These are phyloP conservation scores for Ciconia maguari DNA, from an alignment of 2,113 vertebrate genomes.

Conservation along the genomic window DNA sequence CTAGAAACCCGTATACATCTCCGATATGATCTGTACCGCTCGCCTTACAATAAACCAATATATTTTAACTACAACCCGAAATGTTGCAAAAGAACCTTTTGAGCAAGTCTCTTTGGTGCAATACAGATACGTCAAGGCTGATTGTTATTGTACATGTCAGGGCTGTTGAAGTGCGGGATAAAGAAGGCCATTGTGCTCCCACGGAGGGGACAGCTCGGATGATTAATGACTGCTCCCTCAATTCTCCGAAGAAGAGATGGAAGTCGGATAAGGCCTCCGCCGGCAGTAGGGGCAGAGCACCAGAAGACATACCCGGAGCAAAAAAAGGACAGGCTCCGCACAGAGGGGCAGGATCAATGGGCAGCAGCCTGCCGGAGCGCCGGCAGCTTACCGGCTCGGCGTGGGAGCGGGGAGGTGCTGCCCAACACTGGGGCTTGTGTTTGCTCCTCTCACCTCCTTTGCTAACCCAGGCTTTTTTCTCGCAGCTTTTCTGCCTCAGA, in stretches of 20 bases:
- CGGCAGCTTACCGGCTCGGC: not conserved
- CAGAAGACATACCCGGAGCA: constrained; percentile 3
- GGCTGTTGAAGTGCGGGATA: constrained; percentile 64
- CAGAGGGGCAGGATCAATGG: constrained; percentile 21
- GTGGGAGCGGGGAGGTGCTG: not conserved
- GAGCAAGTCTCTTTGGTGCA: constrained; percentile 46
- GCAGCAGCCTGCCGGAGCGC: not conserved
- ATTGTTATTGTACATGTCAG: constrained; percentile 72
- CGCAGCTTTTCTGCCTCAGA: not conserved
- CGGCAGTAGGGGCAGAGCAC: constrained; percentile 18
- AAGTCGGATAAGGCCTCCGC: constrained; percentile 59
- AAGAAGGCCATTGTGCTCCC: constrained; percentile 71
- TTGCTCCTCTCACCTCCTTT: not conserved
- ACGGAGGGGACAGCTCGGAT: constrained; percentile 59
- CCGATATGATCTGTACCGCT: constrained; percentile 5
- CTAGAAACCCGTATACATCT: constrained; percentile 15
- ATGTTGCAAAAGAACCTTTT: constrained; percentile 52
- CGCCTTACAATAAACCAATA: constrained; percentile 35
- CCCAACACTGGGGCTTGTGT: constrained; percentile 8
- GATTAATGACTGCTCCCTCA: constrained; percentile 72
- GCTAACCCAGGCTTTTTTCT: not conserved
- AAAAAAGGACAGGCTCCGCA: not conserved
- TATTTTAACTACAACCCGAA: constrained; percentile 25
- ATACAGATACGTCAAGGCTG: constrained; percentile 59
- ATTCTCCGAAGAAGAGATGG: constrained; percentile 68